A percentile compares a stretch with the other conserved stretches of the same genome.
Evolutionary conservation across 2,888 invertebrate genomes (phyloP).

Genomic region (Drosophila emarginata): DNA sequence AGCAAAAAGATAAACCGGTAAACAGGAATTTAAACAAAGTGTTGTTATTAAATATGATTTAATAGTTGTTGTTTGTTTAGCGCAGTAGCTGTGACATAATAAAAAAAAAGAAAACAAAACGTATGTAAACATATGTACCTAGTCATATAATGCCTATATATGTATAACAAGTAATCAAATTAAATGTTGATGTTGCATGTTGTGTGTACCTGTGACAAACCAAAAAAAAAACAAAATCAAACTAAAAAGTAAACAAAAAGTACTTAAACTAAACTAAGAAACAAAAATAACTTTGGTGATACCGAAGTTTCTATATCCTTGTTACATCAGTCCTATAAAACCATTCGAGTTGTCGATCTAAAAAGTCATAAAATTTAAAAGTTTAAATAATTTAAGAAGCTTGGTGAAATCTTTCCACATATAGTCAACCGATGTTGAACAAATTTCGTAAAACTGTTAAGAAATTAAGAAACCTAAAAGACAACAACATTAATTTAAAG

Average conservation of each 20-base stretch:
- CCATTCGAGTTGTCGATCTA: neutral
- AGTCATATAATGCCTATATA: constrained; percentile 18
- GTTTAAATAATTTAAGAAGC: neutral
- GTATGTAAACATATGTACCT: constrained; percentile 41
- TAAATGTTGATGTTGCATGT: constrained; percentile 58
- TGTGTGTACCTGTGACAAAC: constrained; percentile 64
- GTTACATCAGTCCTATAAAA: neutral
- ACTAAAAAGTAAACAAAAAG: neutral
- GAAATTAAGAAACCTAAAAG: too few relatives aligned
- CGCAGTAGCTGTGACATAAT: constrained; percentile 69
- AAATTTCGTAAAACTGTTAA: neutral
- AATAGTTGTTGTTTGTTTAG: constrained; percentile 60
- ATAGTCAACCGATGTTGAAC: too few relatives aligned
- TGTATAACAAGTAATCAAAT: constrained; percentile 36
- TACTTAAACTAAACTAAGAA: constrained; percentile 20
- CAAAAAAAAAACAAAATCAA: neutral
- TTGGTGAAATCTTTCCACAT: too few relatives aligned
- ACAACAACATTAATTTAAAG: too few relatives aligned
- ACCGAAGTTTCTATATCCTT: neutral
- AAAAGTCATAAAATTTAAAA: neutral
- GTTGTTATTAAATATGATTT: constrained; percentile 44
- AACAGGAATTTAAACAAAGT: constrained; percentile 63
- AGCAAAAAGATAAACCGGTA: constrained; percentile 27
- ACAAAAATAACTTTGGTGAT: neutral
- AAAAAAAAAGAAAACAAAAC: constrained; percentile 25